phyloP scores from a whole-genome alignment of 2,888 invertebrate genomes.

The Metallyticus violacea region DNA sequence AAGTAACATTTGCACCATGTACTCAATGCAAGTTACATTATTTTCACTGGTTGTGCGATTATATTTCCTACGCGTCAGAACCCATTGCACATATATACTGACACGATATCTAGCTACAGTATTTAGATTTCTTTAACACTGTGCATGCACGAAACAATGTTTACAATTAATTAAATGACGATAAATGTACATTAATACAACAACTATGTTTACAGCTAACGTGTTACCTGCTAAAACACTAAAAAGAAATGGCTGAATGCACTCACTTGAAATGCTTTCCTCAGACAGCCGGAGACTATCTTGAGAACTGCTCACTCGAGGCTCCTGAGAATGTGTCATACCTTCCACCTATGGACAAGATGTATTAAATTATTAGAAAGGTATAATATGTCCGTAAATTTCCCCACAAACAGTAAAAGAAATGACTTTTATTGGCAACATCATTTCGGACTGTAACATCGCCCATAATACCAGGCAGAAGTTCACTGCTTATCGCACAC shows the following conservation, averaged over 20 bases:
- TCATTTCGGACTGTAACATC: background rate
- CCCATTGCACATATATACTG: background rate
- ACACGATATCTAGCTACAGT: too few relatives aligned
- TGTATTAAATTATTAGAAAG: background rate
- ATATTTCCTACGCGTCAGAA: background rate
- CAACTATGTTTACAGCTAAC: background rate
- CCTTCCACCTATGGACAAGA: background rate
- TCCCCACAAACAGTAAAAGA: background rate
- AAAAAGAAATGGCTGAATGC: background rate
- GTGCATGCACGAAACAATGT: too few relatives aligned
- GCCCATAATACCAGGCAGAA: constrained; percentile 4
- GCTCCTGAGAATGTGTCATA: constrained; percentile 31
- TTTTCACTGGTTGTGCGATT: background rate
- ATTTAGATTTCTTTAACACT: too few relatives aligned
- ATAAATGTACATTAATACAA: background rate
- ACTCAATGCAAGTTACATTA: too few relatives aligned
- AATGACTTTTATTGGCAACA: background rate
- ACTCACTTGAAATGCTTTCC: constrained; percentile 28
- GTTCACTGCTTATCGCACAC: background rate
- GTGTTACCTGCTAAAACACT: background rate
- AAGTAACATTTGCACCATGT: too few relatives aligned
- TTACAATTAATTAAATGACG: background rate
- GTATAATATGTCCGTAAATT: background rate
- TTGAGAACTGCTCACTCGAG: constrained; percentile 29
- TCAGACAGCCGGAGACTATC: constrained; percentile 23